Percentiles rank a stretch among this genome's conserved stretches.
Evolutionary conservation across 2,797 vertebrate species (phyloP).

Genomic region (Nasua narica): DNA sequence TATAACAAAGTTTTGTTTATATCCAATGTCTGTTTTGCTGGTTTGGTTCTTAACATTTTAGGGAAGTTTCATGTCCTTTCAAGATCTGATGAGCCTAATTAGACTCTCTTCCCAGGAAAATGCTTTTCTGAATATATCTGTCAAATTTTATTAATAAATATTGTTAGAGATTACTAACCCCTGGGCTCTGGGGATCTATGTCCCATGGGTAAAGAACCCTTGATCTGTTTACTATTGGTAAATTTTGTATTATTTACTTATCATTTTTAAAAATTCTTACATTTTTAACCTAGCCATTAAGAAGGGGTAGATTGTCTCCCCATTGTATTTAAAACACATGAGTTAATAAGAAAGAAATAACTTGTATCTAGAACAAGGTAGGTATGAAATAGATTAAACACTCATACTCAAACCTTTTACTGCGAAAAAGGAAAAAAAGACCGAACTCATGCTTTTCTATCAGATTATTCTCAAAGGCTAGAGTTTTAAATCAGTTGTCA

Average conservation of each 20-base stretch:
- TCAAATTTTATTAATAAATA: neutral
- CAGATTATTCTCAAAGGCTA: neutral
- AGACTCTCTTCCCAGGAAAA: neutral
- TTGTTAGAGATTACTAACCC: neutral
- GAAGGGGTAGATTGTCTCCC: neutral
- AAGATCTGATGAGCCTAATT: neutral
- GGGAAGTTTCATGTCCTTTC: neutral
- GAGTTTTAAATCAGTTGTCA: neutral
- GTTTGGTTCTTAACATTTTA: neutral
- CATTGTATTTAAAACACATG: neutral
- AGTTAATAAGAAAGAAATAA: neutral
- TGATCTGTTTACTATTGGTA: neutral
- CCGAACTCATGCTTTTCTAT: neutral
- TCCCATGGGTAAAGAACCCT: neutral
- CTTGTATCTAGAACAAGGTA: neutral
- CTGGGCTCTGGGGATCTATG: neutral
- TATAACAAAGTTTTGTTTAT: neutral
- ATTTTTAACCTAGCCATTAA: neutral
- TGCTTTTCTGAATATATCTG: neutral
- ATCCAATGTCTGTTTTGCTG: neutral
- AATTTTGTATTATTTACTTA: neutral
- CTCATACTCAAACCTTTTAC: neutral
- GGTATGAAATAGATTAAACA: neutral
- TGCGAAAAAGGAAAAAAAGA: neutral
- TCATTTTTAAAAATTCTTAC: neutral